These are phyloP conservation scores for Drosophila siamana DNA, from an alignment of 2,888 invertebrate genomes.

Conservation along the genomic window DNA sequence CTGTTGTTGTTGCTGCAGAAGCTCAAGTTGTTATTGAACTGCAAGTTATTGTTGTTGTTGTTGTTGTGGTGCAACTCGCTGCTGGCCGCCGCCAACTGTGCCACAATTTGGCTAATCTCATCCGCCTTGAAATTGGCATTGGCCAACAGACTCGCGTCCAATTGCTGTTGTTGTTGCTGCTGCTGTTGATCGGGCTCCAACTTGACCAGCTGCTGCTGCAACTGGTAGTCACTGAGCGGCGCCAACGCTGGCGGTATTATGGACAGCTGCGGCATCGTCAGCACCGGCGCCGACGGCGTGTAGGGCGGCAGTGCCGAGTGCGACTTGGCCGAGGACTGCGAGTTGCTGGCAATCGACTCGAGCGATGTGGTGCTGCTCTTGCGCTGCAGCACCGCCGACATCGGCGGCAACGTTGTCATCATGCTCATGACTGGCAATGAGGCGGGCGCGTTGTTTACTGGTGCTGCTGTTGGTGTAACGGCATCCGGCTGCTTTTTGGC, in stretches of 20 bases:
- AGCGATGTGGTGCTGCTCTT: slow-evolving; percentile 84
- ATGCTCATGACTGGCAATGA: slow-evolving; percentile 25
- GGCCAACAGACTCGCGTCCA: slow-evolving; percentile 53
- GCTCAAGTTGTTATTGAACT: slow-evolving; percentile 52
- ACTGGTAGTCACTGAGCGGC: slow-evolving; percentile 67
- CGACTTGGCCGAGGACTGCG: slow-evolving; percentile 79
- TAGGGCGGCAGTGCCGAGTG: slow-evolving; percentile 63
- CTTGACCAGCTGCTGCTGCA: slow-evolving; percentile 33
- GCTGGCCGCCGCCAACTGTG: slow-evolving; percentile 68
- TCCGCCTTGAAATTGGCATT: slow-evolving; percentile 71
- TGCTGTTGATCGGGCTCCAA: slow-evolving; percentile 23
- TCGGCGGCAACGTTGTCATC: slow-evolving; percentile 51
- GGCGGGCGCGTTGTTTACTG: slow-evolving; percentile 4
- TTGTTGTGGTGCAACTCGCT: slow-evolving; percentile 55
- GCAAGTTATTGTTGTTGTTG: slow-evolving; percentile 52
- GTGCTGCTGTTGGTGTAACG: no score
- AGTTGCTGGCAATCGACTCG: slow-evolving; percentile 84
- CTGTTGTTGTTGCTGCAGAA: slow-evolving; percentile 65
- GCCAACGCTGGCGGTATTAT: slow-evolving; percentile 74
- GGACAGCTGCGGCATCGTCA: slow-evolving; percentile 54
- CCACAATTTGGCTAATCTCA: slow-evolving; percentile 78
- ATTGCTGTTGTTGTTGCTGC: slow-evolving; percentile 27
- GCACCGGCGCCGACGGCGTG: slow-evolving; percentile 33
- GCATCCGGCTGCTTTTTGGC: slow-evolving; percentile 85
- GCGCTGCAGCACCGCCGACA: slow-evolving; percentile 76